A percentile compares a stretch with the other conserved stretches of the same genome.
These are phyloP conservation scores for Arrhopalites spinosus DNA, from an alignment of 2,888 invertebrate genomes.

Conservation along the genomic window DNA sequence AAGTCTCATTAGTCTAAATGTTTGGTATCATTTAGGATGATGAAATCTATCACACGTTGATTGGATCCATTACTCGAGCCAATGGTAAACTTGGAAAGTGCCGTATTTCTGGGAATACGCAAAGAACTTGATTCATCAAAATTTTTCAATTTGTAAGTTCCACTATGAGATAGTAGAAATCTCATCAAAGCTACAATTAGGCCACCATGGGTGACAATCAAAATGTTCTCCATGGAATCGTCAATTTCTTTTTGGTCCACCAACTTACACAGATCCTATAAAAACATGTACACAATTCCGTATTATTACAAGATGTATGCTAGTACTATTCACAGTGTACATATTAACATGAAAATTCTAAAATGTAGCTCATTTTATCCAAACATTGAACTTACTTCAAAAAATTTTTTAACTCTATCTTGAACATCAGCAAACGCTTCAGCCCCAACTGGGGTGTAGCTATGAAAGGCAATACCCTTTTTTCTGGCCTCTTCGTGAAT, in stretches of 20 bases:
- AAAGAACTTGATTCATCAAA: slow-evolving; percentile 38
- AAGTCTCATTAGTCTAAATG: slow-evolving; percentile 10
- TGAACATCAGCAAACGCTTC: slow-evolving; percentile 42
- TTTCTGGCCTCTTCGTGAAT: slow-evolving; percentile 43
- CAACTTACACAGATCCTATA: slow-evolving; percentile 42
- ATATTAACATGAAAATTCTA: too few species aligned
- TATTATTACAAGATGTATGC: too few species aligned
- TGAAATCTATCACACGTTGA: slow-evolving; percentile 22
- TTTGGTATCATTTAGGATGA: not conserved
- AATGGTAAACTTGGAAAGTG: slow-evolving; percentile 31
- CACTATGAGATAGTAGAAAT: slow-evolving; percentile 28
- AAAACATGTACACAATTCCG: too few species aligned
- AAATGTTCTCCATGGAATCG: slow-evolving; percentile 29
- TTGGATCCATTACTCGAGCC: not conserved
- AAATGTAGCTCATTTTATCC: too few species aligned
- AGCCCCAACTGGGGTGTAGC: slow-evolving; percentile 45
- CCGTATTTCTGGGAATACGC: slow-evolving; percentile 47
- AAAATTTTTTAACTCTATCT: slow-evolving; percentile 36
- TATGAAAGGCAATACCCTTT: slow-evolving; percentile 33
- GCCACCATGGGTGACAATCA: slow-evolving; percentile 52
- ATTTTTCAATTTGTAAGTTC: slow-evolving; percentile 38
- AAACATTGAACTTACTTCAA: slow-evolving; percentile 44
- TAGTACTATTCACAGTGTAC: too few species aligned
- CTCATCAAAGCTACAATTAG: slow-evolving; percentile 44
- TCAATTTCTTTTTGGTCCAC: slow-evolving; percentile 14